These are phyloP conservation scores for Ooceraea biroi DNA, from an alignment of 1,140 invertebrate genomes.

Conservation along the genomic window DNA sequence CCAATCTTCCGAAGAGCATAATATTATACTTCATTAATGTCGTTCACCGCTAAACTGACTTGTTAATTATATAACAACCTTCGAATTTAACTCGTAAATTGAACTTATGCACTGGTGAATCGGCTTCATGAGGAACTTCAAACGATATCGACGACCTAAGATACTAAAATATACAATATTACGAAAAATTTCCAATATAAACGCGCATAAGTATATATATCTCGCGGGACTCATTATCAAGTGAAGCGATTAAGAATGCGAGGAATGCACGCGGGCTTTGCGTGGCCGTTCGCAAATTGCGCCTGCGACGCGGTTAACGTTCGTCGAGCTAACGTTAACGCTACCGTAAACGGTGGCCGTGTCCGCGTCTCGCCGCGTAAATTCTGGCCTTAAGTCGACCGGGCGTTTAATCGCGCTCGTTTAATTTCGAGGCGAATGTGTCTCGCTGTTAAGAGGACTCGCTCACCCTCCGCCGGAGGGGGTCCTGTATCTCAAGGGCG, in stretches of 20 bases:
- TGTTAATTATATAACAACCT: not conserved
- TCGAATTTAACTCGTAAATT: no score
- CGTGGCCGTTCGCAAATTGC: conserved; percentile 43
- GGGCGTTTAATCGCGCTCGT: conserved; percentile 56
- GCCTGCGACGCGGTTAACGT: conserved; percentile 24
- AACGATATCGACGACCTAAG: not conserved
- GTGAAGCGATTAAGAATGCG: conserved; percentile 25
- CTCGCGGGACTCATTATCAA: not conserved
- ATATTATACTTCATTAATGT: not conserved
- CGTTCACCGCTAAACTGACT: not conserved
- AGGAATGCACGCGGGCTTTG: conserved; percentile 11
- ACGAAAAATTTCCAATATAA: not conserved
- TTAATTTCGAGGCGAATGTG: conserved; percentile 69
- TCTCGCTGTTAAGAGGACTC: conserved; percentile 44
- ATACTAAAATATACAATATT: not conserved
- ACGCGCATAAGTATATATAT: not conserved
- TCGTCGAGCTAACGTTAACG: not conserved
- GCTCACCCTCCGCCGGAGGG: conserved; percentile 41
- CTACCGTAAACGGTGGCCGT: conserved; percentile 3
- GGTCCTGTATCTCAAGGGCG: conserved; percentile 58
- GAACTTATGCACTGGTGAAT: no score
- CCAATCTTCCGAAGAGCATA: not conserved
- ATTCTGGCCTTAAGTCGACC: conserved; percentile 46
- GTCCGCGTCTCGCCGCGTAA: conserved; percentile 34
- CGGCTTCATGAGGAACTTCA: not conserved